These are phyloP conservation scores for Butastur rufipennis DNA, from an alignment of 2,113 vertebrate species.

Conservation along the genomic window DNA sequence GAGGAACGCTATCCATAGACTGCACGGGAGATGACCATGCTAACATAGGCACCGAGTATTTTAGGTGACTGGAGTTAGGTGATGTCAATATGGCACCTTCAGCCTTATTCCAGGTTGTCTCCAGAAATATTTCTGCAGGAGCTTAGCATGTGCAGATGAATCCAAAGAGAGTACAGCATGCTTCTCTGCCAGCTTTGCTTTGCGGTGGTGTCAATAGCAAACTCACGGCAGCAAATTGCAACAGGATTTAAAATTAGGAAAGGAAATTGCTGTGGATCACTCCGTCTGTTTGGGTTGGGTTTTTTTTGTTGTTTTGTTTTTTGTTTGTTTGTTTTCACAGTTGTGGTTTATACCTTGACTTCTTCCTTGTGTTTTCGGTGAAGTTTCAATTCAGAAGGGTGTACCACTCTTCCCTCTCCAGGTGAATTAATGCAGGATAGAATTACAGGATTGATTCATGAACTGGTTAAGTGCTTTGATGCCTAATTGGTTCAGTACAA, in stretches of 20 bases:
- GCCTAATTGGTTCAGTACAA: neutral
- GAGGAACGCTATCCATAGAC: rapidly evolving
- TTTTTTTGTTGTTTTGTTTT: neutral
- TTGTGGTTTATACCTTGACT: neutral
- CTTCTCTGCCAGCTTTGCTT: neutral
- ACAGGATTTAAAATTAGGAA: neutral
- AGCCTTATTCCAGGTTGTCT: neutral
- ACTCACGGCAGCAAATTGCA: neutral
- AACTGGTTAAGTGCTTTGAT: neutral
- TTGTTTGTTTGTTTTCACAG: neutral
- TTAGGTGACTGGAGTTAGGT: neutral
- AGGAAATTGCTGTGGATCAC: neutral
- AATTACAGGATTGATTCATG: neutral
- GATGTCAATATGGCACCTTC: neutral
- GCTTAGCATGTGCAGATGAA: neutral
- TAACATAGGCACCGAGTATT: neutral
- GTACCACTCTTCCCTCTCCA: neutral
- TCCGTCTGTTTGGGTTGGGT: neutral
- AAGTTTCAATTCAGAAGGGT: neutral
- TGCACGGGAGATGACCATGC: neutral
- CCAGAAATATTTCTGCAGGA: neutral
- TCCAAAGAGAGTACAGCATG: too few relatives aligned
- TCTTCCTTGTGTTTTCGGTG: neutral
- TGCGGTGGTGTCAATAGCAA: rapidly evolving
- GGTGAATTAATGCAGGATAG: neutral